These are phyloP conservation scores for Orientallactaga sibirica DNA, from an alignment of 2,797 vertebrate genomes.

Conservation along the genomic window DNA sequence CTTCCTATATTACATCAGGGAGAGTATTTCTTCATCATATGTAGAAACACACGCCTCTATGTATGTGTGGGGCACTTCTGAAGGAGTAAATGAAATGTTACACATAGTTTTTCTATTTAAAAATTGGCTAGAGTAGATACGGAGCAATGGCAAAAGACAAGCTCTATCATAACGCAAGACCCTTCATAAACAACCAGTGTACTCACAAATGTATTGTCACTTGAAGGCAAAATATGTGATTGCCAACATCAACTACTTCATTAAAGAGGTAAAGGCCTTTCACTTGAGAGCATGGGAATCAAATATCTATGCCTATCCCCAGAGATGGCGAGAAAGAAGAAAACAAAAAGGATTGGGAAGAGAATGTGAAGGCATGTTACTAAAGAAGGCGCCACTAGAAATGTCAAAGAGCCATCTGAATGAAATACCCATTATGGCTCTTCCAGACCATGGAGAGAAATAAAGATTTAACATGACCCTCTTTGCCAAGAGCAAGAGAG, in stretches of 20 bases:
- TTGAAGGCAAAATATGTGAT: neutral
- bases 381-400: neutral
- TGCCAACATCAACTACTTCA: constrained; percentile 3
- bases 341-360: neutral
- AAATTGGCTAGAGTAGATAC: neutral
- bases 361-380: constrained; percentile 33
- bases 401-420: constrained; percentile 23
- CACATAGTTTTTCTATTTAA: constrained; percentile 39
- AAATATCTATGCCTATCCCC: constrained; percentile 23
- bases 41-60: neutral
- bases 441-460: neutral
- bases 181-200: neutral
- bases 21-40: neutral
- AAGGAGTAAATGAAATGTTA: constrained; percentile 11
- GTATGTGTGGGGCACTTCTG: neutral
- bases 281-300: neutral
- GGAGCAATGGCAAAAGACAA: neutral
- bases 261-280: neutral
- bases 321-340: neutral
- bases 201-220: constrained; percentile 22
- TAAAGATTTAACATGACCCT: neutral
- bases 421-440: constrained; percentile 17
- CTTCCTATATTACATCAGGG: neutral
- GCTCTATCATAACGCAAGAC: constrained; percentile 1
- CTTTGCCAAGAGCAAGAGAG: neutral